Conservation (phyloP, 2,113 vertebrate genomes). For the Gymnobelideus leadbeateri region DNA sequence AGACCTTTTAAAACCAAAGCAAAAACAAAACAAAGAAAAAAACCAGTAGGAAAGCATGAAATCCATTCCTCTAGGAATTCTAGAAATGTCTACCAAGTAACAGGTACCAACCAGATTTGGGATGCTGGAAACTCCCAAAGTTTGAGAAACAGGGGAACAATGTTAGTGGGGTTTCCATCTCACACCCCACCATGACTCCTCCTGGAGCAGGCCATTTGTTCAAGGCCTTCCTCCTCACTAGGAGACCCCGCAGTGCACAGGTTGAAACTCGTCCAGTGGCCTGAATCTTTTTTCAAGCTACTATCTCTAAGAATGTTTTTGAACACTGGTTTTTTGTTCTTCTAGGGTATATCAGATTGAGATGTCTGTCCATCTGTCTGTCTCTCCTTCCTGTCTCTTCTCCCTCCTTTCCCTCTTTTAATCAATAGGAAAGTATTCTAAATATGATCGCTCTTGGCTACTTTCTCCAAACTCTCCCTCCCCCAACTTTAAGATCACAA, state of each 20-base stretch:
- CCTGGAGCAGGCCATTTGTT: neutral
- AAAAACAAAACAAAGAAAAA: constrained; percentile 44
- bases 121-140: neutral
- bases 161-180: neutral
- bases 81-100: neutral
- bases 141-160: neutral
- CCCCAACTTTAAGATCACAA: neutral
- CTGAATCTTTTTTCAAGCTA: constrained; percentile 52
- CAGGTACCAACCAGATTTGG: neutral
- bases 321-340: constrained; percentile 74
- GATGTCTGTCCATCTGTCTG: constrained; percentile 24
- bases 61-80: neutral
- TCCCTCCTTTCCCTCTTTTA: constrained; percentile 16
- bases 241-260: constrained; percentile 67
- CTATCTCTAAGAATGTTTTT: constrained; percentile 6
- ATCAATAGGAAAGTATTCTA: constrained; percentile 16
- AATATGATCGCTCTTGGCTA: constrained; percentile 7
- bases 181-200: neutral
- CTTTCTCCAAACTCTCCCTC: neutral
- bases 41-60: neutral
- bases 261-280: constrained; percentile 69
- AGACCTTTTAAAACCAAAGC: constrained; percentile 21
- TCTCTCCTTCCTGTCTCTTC: constrained; percentile 22
- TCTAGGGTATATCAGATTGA: constrained; percentile 3
- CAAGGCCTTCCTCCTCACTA: constrained; percentile 58